Evolutionary conservation across 2,113 vertebrate genomes (phyloP), one percentile per base, ranked within the genome.

Genomic region (Anarrhichthys ocellatus): DNA sequence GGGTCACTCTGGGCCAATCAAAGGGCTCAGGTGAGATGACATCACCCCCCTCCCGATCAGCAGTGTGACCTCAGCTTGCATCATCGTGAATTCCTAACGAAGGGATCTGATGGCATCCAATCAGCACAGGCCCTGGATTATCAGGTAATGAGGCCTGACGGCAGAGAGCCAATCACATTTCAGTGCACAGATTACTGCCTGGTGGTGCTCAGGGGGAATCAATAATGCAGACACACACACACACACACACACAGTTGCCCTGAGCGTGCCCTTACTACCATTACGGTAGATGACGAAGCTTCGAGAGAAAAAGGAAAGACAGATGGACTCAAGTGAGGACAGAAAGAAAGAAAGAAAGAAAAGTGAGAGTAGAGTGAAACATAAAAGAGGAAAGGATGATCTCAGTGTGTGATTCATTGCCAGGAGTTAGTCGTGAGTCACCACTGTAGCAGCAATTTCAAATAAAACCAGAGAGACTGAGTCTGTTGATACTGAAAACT

Each of bases 31-130:
- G 79, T 89, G 86, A 86, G 91, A 69, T 95, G 93, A 95, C 91
- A 91, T 95, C 94, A 93, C 78, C 90, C 18, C 78, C 75, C 69
- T 80, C 75, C 73, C 11, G n/a, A 79, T 90, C 86, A 42, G 86
- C 66, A 78, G 91, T 36, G 87, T 95, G 93, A 95, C 89, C 90
- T 90, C 88, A 94, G 48, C 1, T 66, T 80, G 79, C 80, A 80
- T 92, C 94, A 94, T 81, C 89, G 73, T 84, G 82, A 80, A 91
- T 92, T 64, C 84, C 86, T 92, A 92, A 93, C 68, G 40, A 58
- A 82, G 74, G 75, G 61, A 27, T 22, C 36, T 42, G 29, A 20
- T 42, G 9, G 56, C 84, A 9, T 65, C 92, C 91, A 93, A 92
- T 88, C 90, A 72, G 82, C 22, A 42, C 50, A 40, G 73, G 62